Percentiles rank a stretch among this genome's conserved stretches.
These are phyloP conservation scores for Perca flavescens DNA, from an alignment of 2,113 vertebrate genomes.

Conservation along the genomic window DNA sequence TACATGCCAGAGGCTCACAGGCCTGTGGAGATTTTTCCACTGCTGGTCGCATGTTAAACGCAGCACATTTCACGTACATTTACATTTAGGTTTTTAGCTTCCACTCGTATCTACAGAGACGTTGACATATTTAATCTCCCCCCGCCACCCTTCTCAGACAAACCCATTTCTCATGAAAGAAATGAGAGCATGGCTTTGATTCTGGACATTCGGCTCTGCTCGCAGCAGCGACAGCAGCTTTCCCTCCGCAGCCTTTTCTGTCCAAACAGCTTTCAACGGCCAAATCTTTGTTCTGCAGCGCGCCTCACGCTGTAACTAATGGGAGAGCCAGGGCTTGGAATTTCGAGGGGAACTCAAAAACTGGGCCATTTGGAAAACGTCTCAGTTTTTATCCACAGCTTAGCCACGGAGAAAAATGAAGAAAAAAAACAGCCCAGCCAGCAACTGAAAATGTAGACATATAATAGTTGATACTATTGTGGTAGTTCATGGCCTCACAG, in stretches of 20 bases:
- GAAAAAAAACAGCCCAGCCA: slow-evolving; percentile 38
- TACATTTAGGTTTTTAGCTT: slow-evolving; percentile 7
- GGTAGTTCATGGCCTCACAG: slow-evolving; percentile 45
- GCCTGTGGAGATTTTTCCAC: neutral
- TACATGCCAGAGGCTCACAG: neutral
- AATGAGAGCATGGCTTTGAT: slow-evolving; percentile 49
- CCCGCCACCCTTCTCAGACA: neutral
- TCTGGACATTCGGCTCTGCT: slow-evolving; percentile 45
- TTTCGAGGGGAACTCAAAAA: slow-evolving; percentile 55
- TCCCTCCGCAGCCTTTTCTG: slow-evolving; percentile 35
- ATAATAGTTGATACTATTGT: slow-evolving; percentile 43
- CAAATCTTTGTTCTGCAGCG: slow-evolving; percentile 56
- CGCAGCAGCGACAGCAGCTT: slow-evolving; percentile 40
- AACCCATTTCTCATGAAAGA: slow-evolving; percentile 31
- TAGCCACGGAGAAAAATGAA: slow-evolving; percentile 23
- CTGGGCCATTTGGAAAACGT: slow-evolving; percentile 68
- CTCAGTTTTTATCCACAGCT: slow-evolving; percentile 61
- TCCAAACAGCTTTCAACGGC: slow-evolving; percentile 52
- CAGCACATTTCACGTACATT: slow-evolving; percentile 6
- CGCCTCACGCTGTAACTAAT: slow-evolving; percentile 56
- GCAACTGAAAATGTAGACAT: slow-evolving; percentile 56
- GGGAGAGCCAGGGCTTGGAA: slow-evolving; percentile 45
- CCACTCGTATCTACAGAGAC: slow-evolving; percentile 6
- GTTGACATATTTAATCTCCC: slow-evolving; percentile 35
- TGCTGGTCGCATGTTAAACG: slow-evolving; percentile 8